Evolutionary conservation across 2,113 vertebrate species (phyloP), one percentile per base, ranked within the genome.

Genomic region (Promerops cafer): DNA sequence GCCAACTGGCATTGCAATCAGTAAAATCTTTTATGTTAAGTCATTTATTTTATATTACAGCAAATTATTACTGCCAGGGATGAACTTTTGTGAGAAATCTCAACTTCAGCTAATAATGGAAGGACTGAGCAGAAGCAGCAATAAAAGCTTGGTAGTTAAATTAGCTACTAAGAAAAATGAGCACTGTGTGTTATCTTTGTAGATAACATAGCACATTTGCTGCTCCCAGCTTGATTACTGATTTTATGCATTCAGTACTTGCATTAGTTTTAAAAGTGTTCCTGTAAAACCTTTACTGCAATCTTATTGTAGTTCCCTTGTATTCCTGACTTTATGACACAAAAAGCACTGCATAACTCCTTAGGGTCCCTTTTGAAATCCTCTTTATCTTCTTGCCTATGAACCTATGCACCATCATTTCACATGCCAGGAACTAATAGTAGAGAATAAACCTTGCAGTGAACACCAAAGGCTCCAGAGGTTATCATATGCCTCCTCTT

Each of bases 1-100:
- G 54, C 61, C 79, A 95, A 65, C 40, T 82, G 30, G 69, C 76
- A 90, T 23, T 76, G 59, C 79, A 87, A 92, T 87, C 93, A 93
- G 80, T 94, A 94, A 96, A 95, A 94, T 81, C 87, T 96, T 96
- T 96, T 77, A 96, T 94, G 82, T 86, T 86, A 87, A 90, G 83
- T 68, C 23, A 74, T 96, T 96, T 94, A 94, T 97, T 97, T 97
- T 91, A 96, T 27, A 83, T 42, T 74, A 79, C 45, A 93, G 85
- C 88, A 98, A 97, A 96, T 95, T 97, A 96, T 96, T 87, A 81
- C 59, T 81, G 72, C 83, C 76, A 80, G 94, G 69, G 75, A 97
- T 61, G 92, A 97, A 94, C 94, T 97, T 98, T 90, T 83, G 94
- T 61, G 63, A 87, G 91, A 97, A 98, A 97, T 92, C 91, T 92